phyloP scores from a whole-genome alignment of 2,113 vertebrate genomes.

The Spheniscus mendiculus region DNA sequence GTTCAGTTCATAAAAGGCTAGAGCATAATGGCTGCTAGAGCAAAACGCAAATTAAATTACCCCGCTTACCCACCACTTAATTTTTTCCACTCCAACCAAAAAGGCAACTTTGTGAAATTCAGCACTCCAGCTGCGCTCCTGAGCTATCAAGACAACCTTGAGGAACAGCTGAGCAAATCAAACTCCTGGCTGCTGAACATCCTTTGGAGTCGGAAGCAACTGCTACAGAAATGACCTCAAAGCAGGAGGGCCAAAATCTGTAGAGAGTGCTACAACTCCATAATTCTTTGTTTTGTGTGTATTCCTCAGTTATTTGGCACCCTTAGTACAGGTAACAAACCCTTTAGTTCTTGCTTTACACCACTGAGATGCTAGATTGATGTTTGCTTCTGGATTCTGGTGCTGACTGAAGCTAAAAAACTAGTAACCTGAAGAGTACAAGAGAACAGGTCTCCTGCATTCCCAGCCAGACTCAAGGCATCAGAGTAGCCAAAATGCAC shows the following conservation, averaged over 20 bases:
- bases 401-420: background rate
- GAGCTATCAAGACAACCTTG: background rate
- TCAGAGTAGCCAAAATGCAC: background rate
- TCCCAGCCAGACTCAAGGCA: background rate
- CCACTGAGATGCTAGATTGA: background rate
- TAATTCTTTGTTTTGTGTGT: background rate
- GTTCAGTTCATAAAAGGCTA: background rate
- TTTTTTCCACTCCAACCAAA: background rate
- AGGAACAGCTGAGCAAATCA: background rate
- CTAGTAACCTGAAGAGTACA: background rate
- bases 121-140: background rate
- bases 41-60: background rate
- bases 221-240: background rate
- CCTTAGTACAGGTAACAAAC: background rate
- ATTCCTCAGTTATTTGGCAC: background rate
- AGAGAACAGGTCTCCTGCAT: background rate
- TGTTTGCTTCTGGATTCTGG: background rate
- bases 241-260: background rate
- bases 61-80: background rate
- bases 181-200: background rate
- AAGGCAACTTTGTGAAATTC: background rate
- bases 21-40: background rate
- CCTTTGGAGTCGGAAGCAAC: background rate
- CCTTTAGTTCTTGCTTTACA: background rate
- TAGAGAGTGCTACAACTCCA: accelerated